These are phyloP conservation scores for Alligator mississippiensis DNA, from an alignment of 2,113 vertebrate species.

Conservation along the genomic window DNA sequence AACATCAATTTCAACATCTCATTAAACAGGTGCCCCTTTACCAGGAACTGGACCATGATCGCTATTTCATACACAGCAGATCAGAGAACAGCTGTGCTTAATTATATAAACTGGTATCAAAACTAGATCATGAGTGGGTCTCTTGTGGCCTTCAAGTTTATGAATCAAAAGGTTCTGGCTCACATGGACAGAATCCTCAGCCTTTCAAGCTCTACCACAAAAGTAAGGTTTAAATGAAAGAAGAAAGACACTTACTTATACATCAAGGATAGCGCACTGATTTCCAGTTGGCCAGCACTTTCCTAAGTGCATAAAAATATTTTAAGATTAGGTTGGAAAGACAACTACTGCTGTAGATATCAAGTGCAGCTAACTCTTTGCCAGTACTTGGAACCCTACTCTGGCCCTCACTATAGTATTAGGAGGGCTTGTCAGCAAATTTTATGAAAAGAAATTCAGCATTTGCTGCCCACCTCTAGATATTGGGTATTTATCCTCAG, in stretches of 20 bases:
- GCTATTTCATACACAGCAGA: neutral
- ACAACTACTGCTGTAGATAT: neutral
- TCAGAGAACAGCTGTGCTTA: neutral
- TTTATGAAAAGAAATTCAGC: neutral
- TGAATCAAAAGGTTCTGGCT: neutral
- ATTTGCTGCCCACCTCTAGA: neutral
- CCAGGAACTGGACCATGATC: neutral
- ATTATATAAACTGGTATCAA: neutral
- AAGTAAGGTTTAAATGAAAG: neutral
- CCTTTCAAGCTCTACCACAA: neutral
- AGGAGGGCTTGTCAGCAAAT: neutral
- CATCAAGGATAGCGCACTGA: conserved; percentile 91
- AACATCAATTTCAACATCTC: neutral
- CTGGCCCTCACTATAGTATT: neutral
- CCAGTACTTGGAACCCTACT: neutral
- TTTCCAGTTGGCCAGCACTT: conserved; percentile 95
- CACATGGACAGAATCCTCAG: neutral
- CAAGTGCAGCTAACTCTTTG: neutral
- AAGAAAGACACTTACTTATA: conserved; percentile 83
- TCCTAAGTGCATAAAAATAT: conserved; percentile 80
- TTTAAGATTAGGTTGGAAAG: neutral
- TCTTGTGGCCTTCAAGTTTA: neutral
- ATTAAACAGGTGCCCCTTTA: neutral
- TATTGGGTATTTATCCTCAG: neutral
- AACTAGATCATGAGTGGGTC: neutral